These are phyloP conservation scores for Ariopsis seemanni DNA, from an alignment of 2,113 vertebrate genomes.

Conservation along the genomic window DNA sequence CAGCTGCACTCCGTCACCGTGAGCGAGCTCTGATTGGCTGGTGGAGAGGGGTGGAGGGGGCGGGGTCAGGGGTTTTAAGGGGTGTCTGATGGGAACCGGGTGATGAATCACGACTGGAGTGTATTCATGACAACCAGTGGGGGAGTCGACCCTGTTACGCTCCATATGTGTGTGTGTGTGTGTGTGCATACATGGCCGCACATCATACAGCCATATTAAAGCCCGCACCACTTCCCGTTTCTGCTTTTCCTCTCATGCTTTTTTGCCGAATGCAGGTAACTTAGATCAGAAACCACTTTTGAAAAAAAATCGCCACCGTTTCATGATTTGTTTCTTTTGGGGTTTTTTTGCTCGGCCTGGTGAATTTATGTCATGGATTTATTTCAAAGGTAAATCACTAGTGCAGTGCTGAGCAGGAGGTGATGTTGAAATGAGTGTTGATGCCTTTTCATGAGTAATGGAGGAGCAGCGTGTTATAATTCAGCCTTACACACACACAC, in stretches of 20 bases:
- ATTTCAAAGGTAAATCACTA: neutral
- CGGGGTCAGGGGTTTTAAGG: conserved; percentile 46
- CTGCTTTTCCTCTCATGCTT: neutral
- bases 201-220: neutral
- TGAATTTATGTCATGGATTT: neutral
- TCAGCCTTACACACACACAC: no score
- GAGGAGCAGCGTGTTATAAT: neutral
- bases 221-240: neutral
- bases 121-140: conserved; percentile 57
- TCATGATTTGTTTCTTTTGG: neutral
- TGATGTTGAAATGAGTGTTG: neutral
- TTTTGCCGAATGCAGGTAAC: neutral
- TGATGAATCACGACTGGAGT: conserved; percentile 57
- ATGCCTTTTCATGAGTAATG: neutral
- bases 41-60: conserved; percentile 27
- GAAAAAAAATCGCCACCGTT: neutral
- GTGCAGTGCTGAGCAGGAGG: neutral
- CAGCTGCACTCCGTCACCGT: conserved; percentile 46
- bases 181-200: neutral
- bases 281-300: neutral
- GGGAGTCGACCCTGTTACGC: conserved; percentile 15
- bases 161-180: conserved; percentile 20
- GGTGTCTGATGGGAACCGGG: conserved; percentile 60
- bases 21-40: conserved; percentile 52
- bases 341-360: no score